Evolutionary conservation across 2,888 invertebrate species (phyloP).

Genomic region (Stegophylla sp.): DNA sequence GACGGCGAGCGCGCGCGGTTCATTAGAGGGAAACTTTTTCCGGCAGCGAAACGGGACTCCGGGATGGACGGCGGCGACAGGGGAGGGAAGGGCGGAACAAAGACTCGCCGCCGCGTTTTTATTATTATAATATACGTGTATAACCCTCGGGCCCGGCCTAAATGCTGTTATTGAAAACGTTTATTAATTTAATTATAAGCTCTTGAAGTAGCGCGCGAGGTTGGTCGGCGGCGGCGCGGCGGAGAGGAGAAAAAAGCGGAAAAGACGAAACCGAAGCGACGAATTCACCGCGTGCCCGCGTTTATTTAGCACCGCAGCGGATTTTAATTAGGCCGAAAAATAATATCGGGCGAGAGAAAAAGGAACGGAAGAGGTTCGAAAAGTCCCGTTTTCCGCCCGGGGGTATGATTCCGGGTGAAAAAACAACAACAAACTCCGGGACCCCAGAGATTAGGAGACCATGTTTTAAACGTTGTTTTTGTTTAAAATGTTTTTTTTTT

Average conservation of each 20-base stretch:
- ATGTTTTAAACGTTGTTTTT: too few species aligned
- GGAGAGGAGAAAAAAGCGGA: neutral
- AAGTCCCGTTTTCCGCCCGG: too few species aligned
- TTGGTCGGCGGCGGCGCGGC: slow-evolving; percentile 2
- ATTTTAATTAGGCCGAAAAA: slow-evolving; percentile 19
- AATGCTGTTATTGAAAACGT: slow-evolving; percentile 36
- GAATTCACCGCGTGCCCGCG: neutral
- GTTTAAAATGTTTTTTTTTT: too few species aligned
- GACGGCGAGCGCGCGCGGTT: neutral
- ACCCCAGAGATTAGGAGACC: too few species aligned
- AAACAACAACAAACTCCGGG: too few species aligned
- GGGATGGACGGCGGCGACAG: neutral
- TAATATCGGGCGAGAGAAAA: too few species aligned
- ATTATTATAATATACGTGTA: too few species aligned
- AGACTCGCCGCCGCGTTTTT: neutral
- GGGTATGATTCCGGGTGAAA: too few species aligned
- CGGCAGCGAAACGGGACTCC: too few species aligned
- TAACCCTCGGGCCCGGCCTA: slow-evolving; percentile 9
- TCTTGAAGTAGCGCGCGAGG: too few species aligned
- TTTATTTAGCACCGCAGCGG: neutral
- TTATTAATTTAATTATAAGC: slow-evolving; percentile 54
- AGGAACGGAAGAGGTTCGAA: too few species aligned
- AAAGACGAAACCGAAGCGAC: neutral
- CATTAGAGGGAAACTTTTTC: slow-evolving; percentile 36
- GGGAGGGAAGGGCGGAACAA: neutral